Evolutionary conservation across 37 sponge, comb jelly and placozoan species (phyloP), one percentile per base, ranked within the genome.

Genomic region (Hormiphora californensis): DNA sequence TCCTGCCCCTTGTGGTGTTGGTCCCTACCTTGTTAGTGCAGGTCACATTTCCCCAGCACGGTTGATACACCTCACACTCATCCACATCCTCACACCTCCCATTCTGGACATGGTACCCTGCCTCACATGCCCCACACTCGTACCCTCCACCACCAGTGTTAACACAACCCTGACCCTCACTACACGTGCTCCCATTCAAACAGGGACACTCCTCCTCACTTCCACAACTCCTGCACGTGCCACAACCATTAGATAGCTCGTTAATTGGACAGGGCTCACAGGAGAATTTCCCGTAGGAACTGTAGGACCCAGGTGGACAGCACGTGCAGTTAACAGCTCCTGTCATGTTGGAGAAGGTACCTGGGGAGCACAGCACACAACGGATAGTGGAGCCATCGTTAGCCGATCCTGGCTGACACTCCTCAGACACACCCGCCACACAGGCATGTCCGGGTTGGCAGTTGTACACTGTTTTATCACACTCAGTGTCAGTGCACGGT

Each of bases 81-180:
- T 89, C 90, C 0, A 89, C 36, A 89, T 89, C 90, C 28, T 69
- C 40, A 88, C 90, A 89, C 0, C 54, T 32, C 34, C 40, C 25
- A 28, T 54, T 54, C 1, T 37, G 33, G 4, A 63, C 87, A 11
- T 86, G 87, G 7, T 41, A 89, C 22, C 89, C 89, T 25, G 11
- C 73, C 0, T 67, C 87, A 65, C 89, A 89, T n/a, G 38, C 67
- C 33, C 87, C 34, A 61, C 89, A 89, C n/a, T 19, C 1, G 23
- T 41, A 43, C 3, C 22, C 25, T 4, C 44, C 81, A 1, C 44
- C 44, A 38, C 46, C 28, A 22, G 43, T 5, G 81, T 73, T 73
- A 21, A 73, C 81, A 73, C 81, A 73, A 23, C 17, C 46, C 81
- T 73, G 81, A 0, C 81, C 81, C 0, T 3, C 15, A 40, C 1